Evolutionary conservation across 2,797 vertebrate genomes (phyloP).

Genomic region (Trachurus trachurus): DNA sequence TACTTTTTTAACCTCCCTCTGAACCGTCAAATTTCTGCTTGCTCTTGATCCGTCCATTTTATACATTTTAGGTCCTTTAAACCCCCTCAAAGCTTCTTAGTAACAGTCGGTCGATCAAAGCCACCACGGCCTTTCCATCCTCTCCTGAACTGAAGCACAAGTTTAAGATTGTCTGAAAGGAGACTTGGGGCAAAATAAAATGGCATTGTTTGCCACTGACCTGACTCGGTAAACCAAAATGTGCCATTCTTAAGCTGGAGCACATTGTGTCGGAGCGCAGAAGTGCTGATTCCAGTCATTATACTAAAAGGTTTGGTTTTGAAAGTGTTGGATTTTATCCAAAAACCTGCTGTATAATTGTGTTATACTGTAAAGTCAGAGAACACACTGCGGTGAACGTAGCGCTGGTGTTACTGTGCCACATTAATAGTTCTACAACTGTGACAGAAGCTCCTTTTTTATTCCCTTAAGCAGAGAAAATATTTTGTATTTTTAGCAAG

Average conservation of each 20-base stretch:
- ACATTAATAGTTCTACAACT: background rate
- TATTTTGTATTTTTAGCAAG: slow-evolving; percentile 5
- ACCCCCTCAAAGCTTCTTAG: slow-evolving; percentile 88
- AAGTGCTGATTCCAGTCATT: slow-evolving; percentile 60
- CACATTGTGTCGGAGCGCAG: slow-evolving; percentile 51
- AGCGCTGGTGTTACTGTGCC: slow-evolving; percentile 11
- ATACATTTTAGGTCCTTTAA: slow-evolving; percentile 86
- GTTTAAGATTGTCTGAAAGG: slow-evolving; percentile 85
- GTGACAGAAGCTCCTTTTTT: slow-evolving; percentile 3
- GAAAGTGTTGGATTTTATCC: slow-evolving; percentile 52
- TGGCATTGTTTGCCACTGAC: slow-evolving; percentile 80
- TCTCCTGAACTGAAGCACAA: slow-evolving; percentile 86
- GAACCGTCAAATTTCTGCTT: slow-evolving; percentile 84
- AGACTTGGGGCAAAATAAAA: slow-evolving; percentile 77
- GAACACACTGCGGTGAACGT: slow-evolving; percentile 1
- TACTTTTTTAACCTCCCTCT: slow-evolving; percentile 82
- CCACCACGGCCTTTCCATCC: slow-evolving; percentile 78
- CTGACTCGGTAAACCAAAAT: slow-evolving; percentile 78
- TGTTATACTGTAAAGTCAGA: slow-evolving; percentile 18
- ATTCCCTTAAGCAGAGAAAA: background rate
- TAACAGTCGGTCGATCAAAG: slow-evolving; percentile 90
- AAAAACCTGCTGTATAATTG: slow-evolving; percentile 45
- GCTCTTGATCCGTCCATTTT: slow-evolving; percentile 84
- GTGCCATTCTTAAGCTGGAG: slow-evolving; percentile 68
- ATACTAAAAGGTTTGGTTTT: slow-evolving; percentile 43